Conservation (phyloP, 2,113 vertebrate genomes). For the Cyprinodon tularosa region DNA sequence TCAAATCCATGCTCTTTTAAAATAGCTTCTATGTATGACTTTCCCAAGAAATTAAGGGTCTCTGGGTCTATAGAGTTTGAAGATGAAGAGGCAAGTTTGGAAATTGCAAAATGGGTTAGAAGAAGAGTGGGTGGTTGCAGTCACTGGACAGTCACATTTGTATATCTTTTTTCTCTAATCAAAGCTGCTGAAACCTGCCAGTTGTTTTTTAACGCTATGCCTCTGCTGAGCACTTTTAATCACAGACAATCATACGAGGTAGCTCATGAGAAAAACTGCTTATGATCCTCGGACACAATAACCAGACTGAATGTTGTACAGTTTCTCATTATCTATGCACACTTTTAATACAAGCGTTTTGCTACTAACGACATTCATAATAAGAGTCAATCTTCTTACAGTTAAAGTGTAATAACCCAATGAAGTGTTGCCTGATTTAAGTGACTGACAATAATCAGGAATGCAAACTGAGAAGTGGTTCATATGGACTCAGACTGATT, state of each 20-base stretch:
- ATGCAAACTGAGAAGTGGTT: background rate
- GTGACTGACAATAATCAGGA: conserved; percentile 47
- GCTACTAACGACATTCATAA: conserved; percentile 54
- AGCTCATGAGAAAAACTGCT: background rate
- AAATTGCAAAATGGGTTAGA: too few species aligned
- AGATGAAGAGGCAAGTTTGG: conserved; percentile 38
- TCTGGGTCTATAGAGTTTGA: conserved; percentile 1
- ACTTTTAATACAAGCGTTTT: conserved; percentile 12
- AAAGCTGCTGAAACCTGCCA: conserved; percentile 73
- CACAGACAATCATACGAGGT: conserved; percentile 14
- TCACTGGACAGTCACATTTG: background rate
- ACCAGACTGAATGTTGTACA: background rate
- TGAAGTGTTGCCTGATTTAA: conserved; percentile 33
- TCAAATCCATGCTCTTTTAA: background rate
- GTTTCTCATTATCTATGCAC: conserved; percentile 14
- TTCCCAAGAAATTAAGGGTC: background rate
- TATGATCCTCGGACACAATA: conserved; percentile 1
- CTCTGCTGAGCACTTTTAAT: conserved; percentile 68
- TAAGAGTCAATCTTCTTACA: conserved; percentile 8
- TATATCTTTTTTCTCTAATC: conserved; percentile 48
- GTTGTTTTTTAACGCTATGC: conserved; percentile 63
- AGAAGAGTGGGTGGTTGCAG: background rate
- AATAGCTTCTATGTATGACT: too few species aligned
- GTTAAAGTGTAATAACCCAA: conserved; percentile 14
- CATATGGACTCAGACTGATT: background rate